Conservation (phyloP, 2,888 invertebrate species). For the Hedya salicella region DNA sequence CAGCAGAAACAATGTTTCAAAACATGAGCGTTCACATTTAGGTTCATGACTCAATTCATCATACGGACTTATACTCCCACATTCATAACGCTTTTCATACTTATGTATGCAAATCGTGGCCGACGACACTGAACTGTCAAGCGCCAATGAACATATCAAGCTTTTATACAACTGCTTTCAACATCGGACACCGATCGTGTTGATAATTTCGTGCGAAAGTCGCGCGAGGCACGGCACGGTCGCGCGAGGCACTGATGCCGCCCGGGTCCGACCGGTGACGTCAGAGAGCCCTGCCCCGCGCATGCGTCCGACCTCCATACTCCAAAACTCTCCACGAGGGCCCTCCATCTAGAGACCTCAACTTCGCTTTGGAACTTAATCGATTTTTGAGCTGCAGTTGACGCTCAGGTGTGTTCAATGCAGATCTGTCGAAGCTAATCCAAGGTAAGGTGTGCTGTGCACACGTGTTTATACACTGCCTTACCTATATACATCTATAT, state of each 20-base stretch:
- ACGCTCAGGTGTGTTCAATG: slow-evolving; percentile 65
- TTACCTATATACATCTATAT: not conserved
- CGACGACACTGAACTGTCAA: slow-evolving; percentile 24
- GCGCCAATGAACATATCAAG: slow-evolving; percentile 4
- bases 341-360: slow-evolving; percentile 83
- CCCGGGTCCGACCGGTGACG: slow-evolving; percentile 80
- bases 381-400: slow-evolving; percentile 83
- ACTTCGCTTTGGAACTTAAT: slow-evolving; percentile 80
- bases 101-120: slow-evolving; percentile 18
- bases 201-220: slow-evolving; percentile 69
- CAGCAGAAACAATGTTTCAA: slow-evolving; percentile 35
- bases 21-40: slow-evolving; percentile 14
- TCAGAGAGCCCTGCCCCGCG: slow-evolving; percentile 76
- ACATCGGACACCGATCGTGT: slow-evolving; percentile 77
- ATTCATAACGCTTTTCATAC: slow-evolving; percentile 19
- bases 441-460: not conserved
- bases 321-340: slow-evolving; percentile 77
- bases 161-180: slow-evolving; percentile 57
- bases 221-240: slow-evolving; percentile 78
- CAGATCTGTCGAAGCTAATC: slow-evolving; percentile 16
- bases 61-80: slow-evolving; percentile 11
- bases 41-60: slow-evolving; percentile 19
- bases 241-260: slow-evolving; percentile 79
- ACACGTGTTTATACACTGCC: not conserved
- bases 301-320: slow-evolving; percentile 72